These are phyloP conservation scores for Melinaea menophilus DNA, from an alignment of 2,888 invertebrate genomes.

Conservation along the genomic window DNA sequence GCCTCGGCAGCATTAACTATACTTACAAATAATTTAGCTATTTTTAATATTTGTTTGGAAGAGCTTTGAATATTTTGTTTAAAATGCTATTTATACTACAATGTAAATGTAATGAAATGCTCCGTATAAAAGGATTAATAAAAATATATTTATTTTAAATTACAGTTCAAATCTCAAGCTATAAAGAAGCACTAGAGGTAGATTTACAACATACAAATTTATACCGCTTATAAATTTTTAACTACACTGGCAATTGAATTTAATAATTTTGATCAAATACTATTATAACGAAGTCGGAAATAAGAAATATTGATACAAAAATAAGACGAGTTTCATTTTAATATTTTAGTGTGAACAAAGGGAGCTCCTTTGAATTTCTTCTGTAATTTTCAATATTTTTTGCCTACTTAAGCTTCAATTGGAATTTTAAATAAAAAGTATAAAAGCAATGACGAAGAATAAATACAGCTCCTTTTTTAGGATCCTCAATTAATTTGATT, in stretches of 20 bases:
- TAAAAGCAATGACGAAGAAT: constrained; percentile 22
- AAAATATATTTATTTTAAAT: constrained; percentile 21
- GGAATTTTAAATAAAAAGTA: constrained; percentile 14
- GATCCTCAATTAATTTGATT: constrained; percentile 29
- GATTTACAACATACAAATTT: constrained; percentile 29
- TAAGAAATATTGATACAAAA: neutral
- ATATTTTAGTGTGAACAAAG: neutral
- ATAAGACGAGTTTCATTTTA: neutral
- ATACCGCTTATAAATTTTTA: constrained; percentile 29
- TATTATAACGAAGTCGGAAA: neutral
- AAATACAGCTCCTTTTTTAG: constrained; percentile 24
- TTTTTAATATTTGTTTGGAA: constrained; percentile 1
- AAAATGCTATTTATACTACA: constrained; percentile 1
- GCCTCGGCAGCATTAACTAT: neutral
- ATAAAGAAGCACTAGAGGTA: constrained; percentile 25
- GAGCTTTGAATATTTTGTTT: neutral
- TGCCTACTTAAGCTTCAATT: constrained; percentile 20
- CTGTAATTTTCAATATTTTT: constrained; percentile 19
- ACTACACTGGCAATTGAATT: constrained; percentile 25
- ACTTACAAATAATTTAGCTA: neutral
- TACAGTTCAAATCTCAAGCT: constrained; percentile 25
- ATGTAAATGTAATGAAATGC: constrained; percentile 21
- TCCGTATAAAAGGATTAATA: constrained; percentile 12
- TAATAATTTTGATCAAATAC: constrained; percentile 14
- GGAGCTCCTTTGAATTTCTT: constrained; percentile 13